Conservation (phyloP, 2,888 invertebrate genomes). For the Drosophila lutescens region DNA sequence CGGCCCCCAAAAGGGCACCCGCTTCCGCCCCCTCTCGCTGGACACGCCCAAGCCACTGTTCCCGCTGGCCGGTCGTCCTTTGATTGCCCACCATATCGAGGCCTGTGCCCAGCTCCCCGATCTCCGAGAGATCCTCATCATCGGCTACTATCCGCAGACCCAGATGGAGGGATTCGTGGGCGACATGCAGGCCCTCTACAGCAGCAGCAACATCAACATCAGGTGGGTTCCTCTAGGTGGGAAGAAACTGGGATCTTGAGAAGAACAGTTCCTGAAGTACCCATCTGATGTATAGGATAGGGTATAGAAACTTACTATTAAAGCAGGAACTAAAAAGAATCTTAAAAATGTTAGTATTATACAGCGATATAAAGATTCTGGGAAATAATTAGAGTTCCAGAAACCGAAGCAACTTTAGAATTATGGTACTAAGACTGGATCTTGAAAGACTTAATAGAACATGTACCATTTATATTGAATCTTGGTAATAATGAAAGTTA, state of each 20-base stretch:
- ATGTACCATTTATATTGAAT: too few species aligned
- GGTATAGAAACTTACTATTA: too few species aligned
- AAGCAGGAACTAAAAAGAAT: too few species aligned
- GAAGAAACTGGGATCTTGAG: too few species aligned
- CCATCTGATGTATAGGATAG: too few species aligned
- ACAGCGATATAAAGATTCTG: too few species aligned
- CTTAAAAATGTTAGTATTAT: too few species aligned
- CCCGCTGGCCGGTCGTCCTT: slow-evolving; percentile 97
- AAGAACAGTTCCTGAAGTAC: background rate
- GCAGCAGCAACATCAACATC: slow-evolving; percentile 87
- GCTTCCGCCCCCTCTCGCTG: slow-evolving; percentile 97
- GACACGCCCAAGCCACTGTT: slow-evolving; percentile 99
- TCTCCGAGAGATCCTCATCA: slow-evolving; percentile 95
- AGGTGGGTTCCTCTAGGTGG: slow-evolving; percentile 86
- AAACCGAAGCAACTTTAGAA: too few species aligned
- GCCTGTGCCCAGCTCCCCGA: slow-evolving; percentile 92
- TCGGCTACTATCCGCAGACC: slow-evolving; percentile 95
- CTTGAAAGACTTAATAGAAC: too few species aligned
- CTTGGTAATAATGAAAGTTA: too few species aligned
- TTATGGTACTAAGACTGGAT: too few species aligned
- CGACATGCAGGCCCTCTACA: slow-evolving; percentile 93
- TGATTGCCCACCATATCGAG: slow-evolving; percentile 98
- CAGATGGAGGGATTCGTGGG: slow-evolving; percentile 94
- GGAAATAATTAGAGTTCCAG: too few species aligned
- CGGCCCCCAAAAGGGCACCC: slow-evolving; percentile 97